Conservation (phyloP, 2,797 vertebrate genomes). For the Sebastes iracundus region DNA sequence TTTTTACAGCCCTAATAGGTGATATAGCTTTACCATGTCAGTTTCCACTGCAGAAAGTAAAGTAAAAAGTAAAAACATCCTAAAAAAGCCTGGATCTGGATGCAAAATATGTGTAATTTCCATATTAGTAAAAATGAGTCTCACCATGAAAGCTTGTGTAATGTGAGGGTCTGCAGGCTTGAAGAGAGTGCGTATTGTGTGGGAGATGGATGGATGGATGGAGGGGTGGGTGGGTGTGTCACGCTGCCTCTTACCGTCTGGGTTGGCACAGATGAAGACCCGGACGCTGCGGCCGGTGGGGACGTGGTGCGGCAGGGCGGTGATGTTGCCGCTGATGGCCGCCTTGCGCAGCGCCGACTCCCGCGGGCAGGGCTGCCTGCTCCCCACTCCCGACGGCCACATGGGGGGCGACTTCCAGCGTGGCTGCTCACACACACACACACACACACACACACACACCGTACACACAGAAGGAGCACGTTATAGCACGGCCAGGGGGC, state of each 20-base stretch:
- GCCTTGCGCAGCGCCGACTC: slow-evolving; percentile 92
- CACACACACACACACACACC: slow-evolving; percentile 6
- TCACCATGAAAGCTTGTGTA: neutral
- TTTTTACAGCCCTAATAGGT: neutral
- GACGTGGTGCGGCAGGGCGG: slow-evolving; percentile 89
- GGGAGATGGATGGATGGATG: neutral
- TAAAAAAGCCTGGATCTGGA: neutral
- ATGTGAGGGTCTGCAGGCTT: neutral
- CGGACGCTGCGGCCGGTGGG: slow-evolving; percentile 93
- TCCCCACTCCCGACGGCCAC: slow-evolving; percentile 92
- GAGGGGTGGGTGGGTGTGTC: neutral
- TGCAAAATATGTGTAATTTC: neutral
- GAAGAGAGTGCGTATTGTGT: neutral
- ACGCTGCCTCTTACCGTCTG: slow-evolving; percentile 87
- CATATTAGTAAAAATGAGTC: neutral
- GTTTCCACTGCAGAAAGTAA: neutral
- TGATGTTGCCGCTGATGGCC: slow-evolving; percentile 90
- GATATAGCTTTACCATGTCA: neutral
- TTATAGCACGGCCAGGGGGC: slow-evolving; percentile 30
- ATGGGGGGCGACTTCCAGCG: slow-evolving; percentile 88
- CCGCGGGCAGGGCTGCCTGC: slow-evolving; percentile 89
- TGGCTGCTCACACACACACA: slow-evolving; percentile 64
- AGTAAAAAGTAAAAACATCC: neutral
- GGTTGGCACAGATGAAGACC: slow-evolving; percentile 95
- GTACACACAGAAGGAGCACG: slow-evolving; percentile 7